These are phyloP conservation scores for Tolypeutes matacus DNA, from an alignment of 2,797 vertebrate species.

Conservation along the genomic window DNA sequence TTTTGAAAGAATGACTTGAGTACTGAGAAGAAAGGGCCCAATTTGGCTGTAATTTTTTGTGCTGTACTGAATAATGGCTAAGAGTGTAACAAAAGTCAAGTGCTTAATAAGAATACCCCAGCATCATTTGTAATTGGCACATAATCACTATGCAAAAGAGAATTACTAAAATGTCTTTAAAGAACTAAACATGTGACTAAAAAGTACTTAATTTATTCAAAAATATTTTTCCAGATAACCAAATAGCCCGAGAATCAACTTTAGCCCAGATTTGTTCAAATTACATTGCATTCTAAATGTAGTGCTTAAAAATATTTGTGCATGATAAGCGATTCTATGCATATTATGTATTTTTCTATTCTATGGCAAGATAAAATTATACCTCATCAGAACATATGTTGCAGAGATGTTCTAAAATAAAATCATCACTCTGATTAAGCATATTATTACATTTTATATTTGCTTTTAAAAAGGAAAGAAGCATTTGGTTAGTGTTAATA, in stretches of 20 bases:
- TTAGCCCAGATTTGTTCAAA: slow-evolving; percentile 12
- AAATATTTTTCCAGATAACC: slow-evolving; percentile 31
- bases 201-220: slow-evolving; percentile 46
- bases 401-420: slow-evolving; percentile 74
- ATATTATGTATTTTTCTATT: slow-evolving; percentile 35
- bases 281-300: neutral
- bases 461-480: slow-evolving; percentile 71
- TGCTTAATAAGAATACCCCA: neutral
- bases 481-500: slow-evolving; percentile 70
- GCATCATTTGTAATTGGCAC: neutral
- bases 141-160: neutral
- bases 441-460: slow-evolving; percentile 73
- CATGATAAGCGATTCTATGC: neutral
- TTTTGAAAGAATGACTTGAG: neutral
- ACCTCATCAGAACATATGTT: slow-evolving; percentile 63
- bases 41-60: neutral
- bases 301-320: neutral
- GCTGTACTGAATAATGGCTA: neutral
- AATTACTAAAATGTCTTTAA: slow-evolving; percentile 27
- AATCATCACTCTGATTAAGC: slow-evolving; percentile 75
- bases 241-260: slow-evolving; percentile 3
- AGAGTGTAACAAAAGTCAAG: neutral
- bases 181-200: slow-evolving; percentile 1
- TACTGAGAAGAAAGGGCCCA: neutral
- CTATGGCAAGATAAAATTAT: slow-evolving; percentile 57